A percentile compares a stretch with the other conserved stretches of the same genome.
Conservation (phyloP, 2,797 vertebrate species). For the Etheostoma perlongum region DNA sequence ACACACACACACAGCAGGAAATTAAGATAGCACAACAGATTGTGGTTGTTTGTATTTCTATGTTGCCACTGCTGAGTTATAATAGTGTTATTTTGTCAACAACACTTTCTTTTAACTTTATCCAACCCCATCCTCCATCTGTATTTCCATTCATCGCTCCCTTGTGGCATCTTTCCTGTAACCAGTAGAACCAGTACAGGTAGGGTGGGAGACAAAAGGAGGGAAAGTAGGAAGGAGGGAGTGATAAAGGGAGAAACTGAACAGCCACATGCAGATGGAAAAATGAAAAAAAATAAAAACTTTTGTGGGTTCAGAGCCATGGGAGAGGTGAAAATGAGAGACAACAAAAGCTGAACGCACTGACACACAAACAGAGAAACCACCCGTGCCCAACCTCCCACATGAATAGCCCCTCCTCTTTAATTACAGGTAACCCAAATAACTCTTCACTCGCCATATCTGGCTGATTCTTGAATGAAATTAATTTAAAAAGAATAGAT, state of each 20-base stretch:
- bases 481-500: background rate
- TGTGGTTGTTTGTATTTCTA: background rate
- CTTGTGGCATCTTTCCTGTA: slow-evolving; percentile 40
- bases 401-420: slow-evolving; percentile 16
- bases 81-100: slow-evolving; percentile 18
- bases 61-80: background rate
- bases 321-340: slow-evolving; percentile 29
- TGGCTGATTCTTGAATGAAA: background rate
- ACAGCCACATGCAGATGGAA: background rate
- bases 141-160: slow-evolving; percentile 30
- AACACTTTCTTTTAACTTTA: slow-evolving; percentile 33
- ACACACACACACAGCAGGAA: background rate
- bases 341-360: slow-evolving; percentile 45
- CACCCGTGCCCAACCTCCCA: slow-evolving; percentile 27
- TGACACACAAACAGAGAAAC: slow-evolving; percentile 32
- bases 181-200: slow-evolving; percentile 71
- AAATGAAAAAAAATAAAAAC: background rate
- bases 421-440: slow-evolving; percentile 23
- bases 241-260: slow-evolving; percentile 25
- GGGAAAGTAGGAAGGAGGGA: slow-evolving; percentile 22
- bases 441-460: slow-evolving; percentile 10
- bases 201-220: slow-evolving; percentile 44
- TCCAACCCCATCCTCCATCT: slow-evolving; percentile 24
- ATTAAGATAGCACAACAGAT: background rate
- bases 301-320: background rate